Base-by-base conservation (phyloP, 2,888 invertebrate species). In the Athrips mouffetella region DNA sequence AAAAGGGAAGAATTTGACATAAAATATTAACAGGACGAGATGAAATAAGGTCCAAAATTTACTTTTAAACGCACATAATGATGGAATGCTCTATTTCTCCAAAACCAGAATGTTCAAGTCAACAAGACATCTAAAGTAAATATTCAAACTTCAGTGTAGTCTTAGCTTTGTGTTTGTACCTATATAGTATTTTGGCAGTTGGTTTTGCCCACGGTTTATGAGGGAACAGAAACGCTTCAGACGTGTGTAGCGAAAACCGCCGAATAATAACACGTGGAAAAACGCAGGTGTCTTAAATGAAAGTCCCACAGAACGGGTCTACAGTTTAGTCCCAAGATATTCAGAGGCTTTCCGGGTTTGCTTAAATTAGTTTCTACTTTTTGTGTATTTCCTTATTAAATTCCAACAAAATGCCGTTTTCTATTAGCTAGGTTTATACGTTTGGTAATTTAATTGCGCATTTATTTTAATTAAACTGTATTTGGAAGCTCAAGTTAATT, bases 211-310 rank as follows among this genome's bases (percentile, higher is more conserved):
- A 15, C 25, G 25, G 46, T 33, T 46, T 41, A 46, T 27, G 46
- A 46, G 46, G 27, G 25, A 46, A 15, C 16, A 15, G 10, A 11
- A 30, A 27, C 33, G 30, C 20, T 25, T 13, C 2, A 18, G 13
- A 8, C 40, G 29, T 45, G 27, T 33, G 13, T 13, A 25, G 18
- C 23, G 15, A 10, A 29, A 41, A 50, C 45, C 42, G 21, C 39
- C 23, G 20, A 47, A 44, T 50, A 50, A 50, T 39, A 50, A 47
- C 47, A 50, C 27, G 50, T 47, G 47, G 44, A 37, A 47, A 47
- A 39, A 30, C 37, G 30, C 47, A 50, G 50, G 50, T 50, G 50
- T 30, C 18, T 30, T 30, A 29, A 42, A 47, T 47, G 44, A 30
- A 47, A 50, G 39, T 39, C 47, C 27, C 8, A 10, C 16, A 37